Evolutionary conservation across 2,888 invertebrate species (phyloP).

Genomic region (Lasioglossum marginatum): DNA sequence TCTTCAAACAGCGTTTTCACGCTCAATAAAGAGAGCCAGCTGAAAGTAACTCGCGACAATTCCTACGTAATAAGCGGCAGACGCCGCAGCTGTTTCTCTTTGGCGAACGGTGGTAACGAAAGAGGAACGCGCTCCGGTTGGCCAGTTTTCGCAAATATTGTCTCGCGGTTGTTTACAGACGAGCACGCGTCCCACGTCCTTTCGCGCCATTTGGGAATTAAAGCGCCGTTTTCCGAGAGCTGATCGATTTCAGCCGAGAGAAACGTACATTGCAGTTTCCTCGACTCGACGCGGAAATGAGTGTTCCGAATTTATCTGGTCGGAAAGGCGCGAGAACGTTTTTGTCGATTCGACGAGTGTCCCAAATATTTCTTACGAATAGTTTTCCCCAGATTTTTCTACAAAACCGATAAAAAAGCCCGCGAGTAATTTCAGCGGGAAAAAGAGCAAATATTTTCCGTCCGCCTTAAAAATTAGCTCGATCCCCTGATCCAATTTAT

Average conservation of each 20-base stretch:
- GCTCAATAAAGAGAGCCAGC: constrained; percentile 7
- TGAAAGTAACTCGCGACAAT: constrained; percentile 14
- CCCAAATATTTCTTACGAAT: not conserved
- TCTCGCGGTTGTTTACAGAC: not conserved
- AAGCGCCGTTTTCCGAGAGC: not conserved
- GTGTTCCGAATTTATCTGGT: not conserved
- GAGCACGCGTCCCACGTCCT: not conserved
- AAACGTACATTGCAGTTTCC: not conserved
- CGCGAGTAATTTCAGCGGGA: not conserved
- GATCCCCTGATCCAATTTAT: not conserved
- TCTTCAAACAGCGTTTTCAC: constrained; percentile 9
- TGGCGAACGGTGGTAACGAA: not conserved
- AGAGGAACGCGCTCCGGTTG: not conserved
- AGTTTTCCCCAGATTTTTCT: not conserved
- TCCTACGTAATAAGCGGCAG: constrained; percentile 13
- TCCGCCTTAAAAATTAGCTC: not conserved
- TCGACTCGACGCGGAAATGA: not conserved
- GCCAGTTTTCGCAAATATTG: constrained; percentile 20
- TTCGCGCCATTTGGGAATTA: constrained; percentile 4
- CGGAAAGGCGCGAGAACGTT: not conserved
- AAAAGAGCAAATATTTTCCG: not conserved
- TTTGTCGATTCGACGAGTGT: not conserved
- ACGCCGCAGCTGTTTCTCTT: not conserved
- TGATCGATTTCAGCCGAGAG: not conserved
- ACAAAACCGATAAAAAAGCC: not conserved